Evolutionary conservation across 2,113 vertebrate species (phyloP).

Genomic region (Elaphurus davidianus): DNA sequence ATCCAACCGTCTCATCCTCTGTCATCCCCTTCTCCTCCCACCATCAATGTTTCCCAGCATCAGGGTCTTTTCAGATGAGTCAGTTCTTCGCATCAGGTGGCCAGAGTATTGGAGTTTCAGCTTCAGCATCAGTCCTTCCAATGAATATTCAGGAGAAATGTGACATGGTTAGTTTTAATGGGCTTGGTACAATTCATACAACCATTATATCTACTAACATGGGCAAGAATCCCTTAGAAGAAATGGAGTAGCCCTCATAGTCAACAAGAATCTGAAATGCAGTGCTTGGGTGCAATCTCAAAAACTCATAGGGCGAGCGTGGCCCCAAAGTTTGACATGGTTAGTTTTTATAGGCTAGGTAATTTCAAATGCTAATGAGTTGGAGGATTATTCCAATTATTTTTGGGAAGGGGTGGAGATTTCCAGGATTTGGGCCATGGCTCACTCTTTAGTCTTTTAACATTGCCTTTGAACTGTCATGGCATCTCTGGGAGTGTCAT

Average conservation of each 20-base stretch:
- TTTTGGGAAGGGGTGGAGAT: not conserved
- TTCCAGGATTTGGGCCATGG: not conserved
- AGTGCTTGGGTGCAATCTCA: not conserved
- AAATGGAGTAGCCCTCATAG: not conserved
- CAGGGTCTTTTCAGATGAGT: not conserved
- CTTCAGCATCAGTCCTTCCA: not conserved
- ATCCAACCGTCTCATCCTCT: not conserved
- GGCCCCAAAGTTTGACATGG: not conserved
- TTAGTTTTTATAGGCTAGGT: not conserved
- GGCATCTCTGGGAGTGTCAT: not conserved
- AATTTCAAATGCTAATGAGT: not conserved
- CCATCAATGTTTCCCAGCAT: not conserved
- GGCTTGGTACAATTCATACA: not conserved
- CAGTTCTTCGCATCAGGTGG: not conserved
- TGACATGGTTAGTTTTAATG: not conserved
- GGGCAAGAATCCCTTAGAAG: not conserved
- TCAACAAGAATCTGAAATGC: not conserved
- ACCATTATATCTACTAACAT: not conserved
- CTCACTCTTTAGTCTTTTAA: not conserved
- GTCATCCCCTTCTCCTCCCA: not conserved
- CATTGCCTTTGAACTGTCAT: not conserved
- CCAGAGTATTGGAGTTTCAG: not conserved
- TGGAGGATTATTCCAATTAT: not conserved
- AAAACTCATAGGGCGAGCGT: not conserved
- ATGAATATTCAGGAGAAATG: not conserved